Evolutionary conservation across 2,888 invertebrate species (phyloP), one percentile per base, ranked within the genome.

Genomic region (Prosopocoilus inquinatus): DNA sequence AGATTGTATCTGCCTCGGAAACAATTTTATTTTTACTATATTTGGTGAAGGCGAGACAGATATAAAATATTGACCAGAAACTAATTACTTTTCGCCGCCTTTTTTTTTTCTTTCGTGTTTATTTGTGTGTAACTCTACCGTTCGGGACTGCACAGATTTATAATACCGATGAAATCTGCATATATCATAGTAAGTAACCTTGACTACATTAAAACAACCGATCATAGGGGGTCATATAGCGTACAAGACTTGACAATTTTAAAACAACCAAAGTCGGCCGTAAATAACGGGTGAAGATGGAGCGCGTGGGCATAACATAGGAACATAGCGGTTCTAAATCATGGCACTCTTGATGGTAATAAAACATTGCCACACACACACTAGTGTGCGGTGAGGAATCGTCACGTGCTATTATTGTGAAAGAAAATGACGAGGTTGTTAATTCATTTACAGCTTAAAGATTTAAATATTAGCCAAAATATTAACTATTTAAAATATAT

Each of bases 241-340:
- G 51, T 56, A 55, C 58, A 50, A 52, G 63, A 58, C 66, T 68
- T 67, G 70, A 74, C 74, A 72, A 73, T 74, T 72, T 72, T 72
- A 72, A 74, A 75, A 74, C 73, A 71, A 72, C 66, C 67, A 66
- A 70, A 70, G 70, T 68, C 68, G 69, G 70, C 70, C 69, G 73
- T 75, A 75, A 75, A 75, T 75, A 75, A 75, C 64, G 67, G 60
- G 71, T 66, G 73, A 72, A 74, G 75, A 75, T 75, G 75, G 73
- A 69, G 67, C 70, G 75, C 75, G 75, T 75, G 75, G 75, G 75
- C 70, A 65, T 73, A 75, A 75, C 75, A 75, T 72, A 73, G 71
- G 73, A 73, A 68, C 72, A 70, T 74, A 69, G 74, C 70, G 70
- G 74, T 69, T 65, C 71, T 75, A 75, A 75, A 75, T 75, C 75